These are phyloP conservation scores for Hepsetus odoe DNA, from an alignment of 2,113 vertebrate genomes.

Conservation along the genomic window DNA sequence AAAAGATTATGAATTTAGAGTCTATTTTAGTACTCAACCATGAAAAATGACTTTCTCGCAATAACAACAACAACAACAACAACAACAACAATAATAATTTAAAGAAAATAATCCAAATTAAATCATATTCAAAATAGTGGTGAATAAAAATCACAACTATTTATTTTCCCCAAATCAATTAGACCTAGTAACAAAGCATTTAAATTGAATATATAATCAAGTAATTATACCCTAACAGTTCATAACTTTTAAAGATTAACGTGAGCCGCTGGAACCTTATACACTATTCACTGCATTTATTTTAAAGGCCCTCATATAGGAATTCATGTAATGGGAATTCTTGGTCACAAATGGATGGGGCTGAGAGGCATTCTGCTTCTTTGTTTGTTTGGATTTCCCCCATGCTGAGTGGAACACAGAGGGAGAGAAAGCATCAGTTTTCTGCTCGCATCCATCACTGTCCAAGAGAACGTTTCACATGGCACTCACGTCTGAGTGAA, in stretches of 20 bases:
- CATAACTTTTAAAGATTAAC: not conserved
- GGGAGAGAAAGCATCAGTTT: conserved; percentile 38
- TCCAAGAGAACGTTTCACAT: conserved; percentile 51
- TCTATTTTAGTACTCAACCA: no score
- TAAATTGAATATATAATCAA: not conserved
- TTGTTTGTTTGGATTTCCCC: not conserved
- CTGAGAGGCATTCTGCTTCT: not conserved
- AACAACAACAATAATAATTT: no score
- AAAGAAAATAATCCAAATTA: no score
- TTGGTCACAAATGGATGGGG: conserved; percentile 1
- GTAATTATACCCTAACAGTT: not conserved
- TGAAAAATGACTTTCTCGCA: no score
- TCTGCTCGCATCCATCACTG: conserved; percentile 68
- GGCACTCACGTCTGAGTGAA: conserved; percentile 65
- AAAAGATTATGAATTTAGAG: no score
- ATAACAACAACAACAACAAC: no score
- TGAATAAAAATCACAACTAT: no score
- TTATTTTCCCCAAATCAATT: no score
- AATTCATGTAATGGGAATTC: not conserved
- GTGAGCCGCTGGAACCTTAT: not conserved
- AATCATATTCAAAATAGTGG: no score
- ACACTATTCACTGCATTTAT: not conserved
- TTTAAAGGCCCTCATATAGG: conserved; percentile 6
- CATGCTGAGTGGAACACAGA: conserved; percentile 6
- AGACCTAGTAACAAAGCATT: not conserved